A percentile compares a stretch with the other conserved stretches of the same genome.
phyloP scores from a whole-genome alignment of 2,888 invertebrate species.

The Meiosimyza platycephala region DNA sequence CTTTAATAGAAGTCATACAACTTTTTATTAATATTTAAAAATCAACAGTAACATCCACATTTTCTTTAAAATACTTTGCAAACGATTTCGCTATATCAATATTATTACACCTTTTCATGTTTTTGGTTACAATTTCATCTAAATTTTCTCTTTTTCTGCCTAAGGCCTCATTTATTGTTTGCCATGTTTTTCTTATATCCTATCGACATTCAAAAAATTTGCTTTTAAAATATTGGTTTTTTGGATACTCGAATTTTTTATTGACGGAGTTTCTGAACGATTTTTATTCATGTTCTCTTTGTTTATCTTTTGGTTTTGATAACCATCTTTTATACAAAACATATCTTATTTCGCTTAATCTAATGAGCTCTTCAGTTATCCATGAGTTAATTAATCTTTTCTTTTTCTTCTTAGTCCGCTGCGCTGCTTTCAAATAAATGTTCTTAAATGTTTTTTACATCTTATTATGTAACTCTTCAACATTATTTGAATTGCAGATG shows the following conservation, averaged over 20 bases:
- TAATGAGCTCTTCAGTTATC: conserved; percentile 19
- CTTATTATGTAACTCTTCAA: not conserved
- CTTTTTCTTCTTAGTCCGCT: too few relatives aligned
- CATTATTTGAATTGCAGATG: not conserved
- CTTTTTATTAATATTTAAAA: too few relatives aligned
- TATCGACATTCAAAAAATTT: conserved; percentile 28
- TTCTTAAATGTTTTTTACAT: conserved; percentile 3
- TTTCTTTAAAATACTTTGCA: conserved; percentile 14
- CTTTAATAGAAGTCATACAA: too few relatives aligned
- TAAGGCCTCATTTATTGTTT: conserved; percentile 32
- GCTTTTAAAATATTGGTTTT: conserved; percentile 22
- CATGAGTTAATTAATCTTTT: conserved; percentile 3
- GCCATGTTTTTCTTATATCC: conserved; percentile 30
- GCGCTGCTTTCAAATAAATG: not conserved
- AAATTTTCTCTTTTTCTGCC: conserved; percentile 33
- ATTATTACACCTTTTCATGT: conserved; percentile 15
- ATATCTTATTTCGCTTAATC: conserved; percentile 18
- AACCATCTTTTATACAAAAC: conserved; percentile 26
- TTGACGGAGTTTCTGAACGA: conserved; percentile 26
- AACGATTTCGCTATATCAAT: conserved; percentile 25
- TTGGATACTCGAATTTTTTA: conserved; percentile 27
- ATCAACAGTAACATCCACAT: conserved; percentile 12
- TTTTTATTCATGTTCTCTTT: conserved; percentile 22
- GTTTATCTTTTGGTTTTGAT: conserved; percentile 10
- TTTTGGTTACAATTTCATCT: conserved; percentile 26